phyloP scores from a whole-genome alignment of 2,113 vertebrate species.

The Tilapia sparmanii region DNA sequence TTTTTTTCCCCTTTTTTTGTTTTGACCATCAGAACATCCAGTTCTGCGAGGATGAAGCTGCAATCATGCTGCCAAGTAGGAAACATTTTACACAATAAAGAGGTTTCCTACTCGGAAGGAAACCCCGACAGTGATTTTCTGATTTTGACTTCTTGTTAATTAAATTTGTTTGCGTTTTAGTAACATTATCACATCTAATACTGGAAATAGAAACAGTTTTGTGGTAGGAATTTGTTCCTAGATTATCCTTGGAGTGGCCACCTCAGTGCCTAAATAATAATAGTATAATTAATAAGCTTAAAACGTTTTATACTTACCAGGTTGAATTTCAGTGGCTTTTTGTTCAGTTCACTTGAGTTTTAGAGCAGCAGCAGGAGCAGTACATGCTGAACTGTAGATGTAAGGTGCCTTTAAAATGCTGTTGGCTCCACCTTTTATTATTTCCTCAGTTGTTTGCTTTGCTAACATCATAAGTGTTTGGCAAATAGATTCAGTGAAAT shows the following conservation, averaged over 20 bases:
- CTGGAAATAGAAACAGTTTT: neutral
- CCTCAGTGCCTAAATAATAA: neutral
- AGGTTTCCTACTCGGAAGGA: accelerated
- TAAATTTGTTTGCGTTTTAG: neutral
- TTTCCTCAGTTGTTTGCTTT: neutral
- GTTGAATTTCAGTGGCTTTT: neutral
- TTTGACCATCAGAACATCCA: neutral
- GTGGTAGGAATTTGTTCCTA: neutral
- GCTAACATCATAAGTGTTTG: neutral
- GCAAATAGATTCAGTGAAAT: neutral
- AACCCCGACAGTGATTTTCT: neutral
- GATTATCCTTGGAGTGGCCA: neutral
- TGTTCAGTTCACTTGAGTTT: neutral
- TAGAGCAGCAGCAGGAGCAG: neutral
- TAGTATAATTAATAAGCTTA: neutral
- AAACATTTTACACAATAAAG: neutral
- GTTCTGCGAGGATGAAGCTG: neutral
- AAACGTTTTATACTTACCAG: neutral
- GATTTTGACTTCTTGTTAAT: neutral
- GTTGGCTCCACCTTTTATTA: neutral
- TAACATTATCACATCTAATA: neutral
- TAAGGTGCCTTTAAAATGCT: neutral
- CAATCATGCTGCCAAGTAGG: neutral
- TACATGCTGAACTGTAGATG: neutral
- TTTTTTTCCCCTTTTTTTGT: neutral